phyloP scores from a whole-genome alignment of 2,888 invertebrate genomes.

The Leptinotarsa juncta region DNA sequence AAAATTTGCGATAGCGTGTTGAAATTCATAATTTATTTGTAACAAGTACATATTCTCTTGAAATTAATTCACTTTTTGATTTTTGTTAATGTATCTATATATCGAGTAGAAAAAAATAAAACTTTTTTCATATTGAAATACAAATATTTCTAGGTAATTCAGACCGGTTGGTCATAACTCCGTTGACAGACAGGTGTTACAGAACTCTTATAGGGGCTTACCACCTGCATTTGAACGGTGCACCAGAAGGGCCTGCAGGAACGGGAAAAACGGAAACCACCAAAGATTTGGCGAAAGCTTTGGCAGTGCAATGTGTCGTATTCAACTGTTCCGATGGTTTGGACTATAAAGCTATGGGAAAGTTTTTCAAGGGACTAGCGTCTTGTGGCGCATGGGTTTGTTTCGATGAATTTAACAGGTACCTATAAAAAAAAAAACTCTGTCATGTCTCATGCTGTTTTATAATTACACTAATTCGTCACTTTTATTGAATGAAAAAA shows the following conservation, averaged over 20 bases:
- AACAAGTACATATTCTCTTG: too few species aligned
- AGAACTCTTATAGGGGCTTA: conserved; percentile 86
- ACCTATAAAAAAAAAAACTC: not conserved
- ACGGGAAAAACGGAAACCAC: conserved; percentile 93
- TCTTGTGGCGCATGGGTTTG: conserved; percentile 89
- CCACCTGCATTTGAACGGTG: conserved; percentile 86
- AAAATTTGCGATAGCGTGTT: too few species aligned
- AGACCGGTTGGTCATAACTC: conserved; percentile 80
- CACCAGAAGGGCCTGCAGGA: conserved; percentile 86
- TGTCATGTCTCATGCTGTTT: too few species aligned
- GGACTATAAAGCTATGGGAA: conserved; percentile 89
- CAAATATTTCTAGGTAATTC: conserved; percentile 70
- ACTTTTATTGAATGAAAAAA: too few species aligned
- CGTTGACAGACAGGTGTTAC: conserved; percentile 83
- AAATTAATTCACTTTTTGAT: too few species aligned
- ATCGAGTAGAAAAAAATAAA: too few species aligned
- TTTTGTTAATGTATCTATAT: too few species aligned
- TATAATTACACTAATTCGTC: too few species aligned
- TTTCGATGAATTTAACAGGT: conserved; percentile 87
- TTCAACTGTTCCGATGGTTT: conserved; percentile 90
- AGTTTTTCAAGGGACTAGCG: conserved; percentile 84
- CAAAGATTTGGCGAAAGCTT: conserved; percentile 91
- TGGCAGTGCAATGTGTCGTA: conserved; percentile 91
- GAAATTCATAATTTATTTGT: too few species aligned
- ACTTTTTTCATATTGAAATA: too few species aligned